Evolutionary conservation across 1,140 invertebrate genomes (phyloP).

Genomic region (Cyclargus thomasi): DNA sequence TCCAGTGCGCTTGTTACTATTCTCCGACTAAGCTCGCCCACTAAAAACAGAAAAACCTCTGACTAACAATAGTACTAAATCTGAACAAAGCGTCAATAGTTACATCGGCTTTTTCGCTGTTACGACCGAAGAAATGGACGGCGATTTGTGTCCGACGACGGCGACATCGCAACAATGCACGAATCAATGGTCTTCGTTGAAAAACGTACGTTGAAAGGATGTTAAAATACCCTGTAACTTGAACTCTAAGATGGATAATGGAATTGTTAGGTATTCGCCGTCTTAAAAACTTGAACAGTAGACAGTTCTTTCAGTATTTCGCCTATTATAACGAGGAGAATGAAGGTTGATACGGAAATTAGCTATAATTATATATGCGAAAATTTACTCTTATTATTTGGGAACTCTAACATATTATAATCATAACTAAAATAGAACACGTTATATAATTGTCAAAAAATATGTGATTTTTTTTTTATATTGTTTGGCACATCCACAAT

Average conservation of each 20-base stretch:
- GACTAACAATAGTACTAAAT: slow-evolving; percentile 43
- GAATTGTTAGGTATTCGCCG: too few species aligned
- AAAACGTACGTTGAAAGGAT: slow-evolving; percentile 14
- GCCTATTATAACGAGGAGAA: too few species aligned
- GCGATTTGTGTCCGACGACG: slow-evolving; percentile 60
- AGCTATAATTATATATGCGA: too few species aligned
- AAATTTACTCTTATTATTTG: too few species aligned
- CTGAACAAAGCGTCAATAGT: slow-evolving; percentile 41
- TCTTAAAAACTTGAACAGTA: too few species aligned
- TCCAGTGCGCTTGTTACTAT: too few species aligned
- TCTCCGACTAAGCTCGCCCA: not conserved
- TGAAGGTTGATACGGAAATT: too few species aligned
- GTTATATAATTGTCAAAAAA: too few species aligned
- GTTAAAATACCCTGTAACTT: not conserved
- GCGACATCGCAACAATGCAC: slow-evolving; percentile 40
- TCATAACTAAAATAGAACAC: too few species aligned
- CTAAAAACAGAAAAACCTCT: not conserved
- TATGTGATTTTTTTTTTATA: too few species aligned
- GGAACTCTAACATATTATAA: too few species aligned
- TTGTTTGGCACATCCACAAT: slow-evolving; percentile 39
- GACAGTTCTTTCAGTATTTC: too few species aligned
- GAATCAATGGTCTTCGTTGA: slow-evolving; percentile 44
- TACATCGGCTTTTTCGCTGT: slow-evolving; percentile 54
- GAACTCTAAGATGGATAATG: not conserved
- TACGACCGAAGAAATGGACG: slow-evolving; percentile 59